Evolutionary conservation across 2,888 invertebrate species (phyloP).

Genomic region (Calameuta pallipes): DNA sequence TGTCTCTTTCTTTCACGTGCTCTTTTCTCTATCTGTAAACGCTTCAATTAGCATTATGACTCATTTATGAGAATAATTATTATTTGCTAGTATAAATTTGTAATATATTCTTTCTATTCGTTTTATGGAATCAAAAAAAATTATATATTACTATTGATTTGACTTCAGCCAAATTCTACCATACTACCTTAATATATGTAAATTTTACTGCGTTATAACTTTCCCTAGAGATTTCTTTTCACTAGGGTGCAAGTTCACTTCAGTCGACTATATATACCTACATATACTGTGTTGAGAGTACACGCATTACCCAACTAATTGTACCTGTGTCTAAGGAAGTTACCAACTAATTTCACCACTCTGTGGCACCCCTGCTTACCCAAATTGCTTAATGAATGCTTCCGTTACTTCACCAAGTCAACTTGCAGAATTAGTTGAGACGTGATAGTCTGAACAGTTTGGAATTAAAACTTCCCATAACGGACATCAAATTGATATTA

Average conservation of each 20-base stretch:
- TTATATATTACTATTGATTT: too few species aligned
- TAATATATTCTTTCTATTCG: too few species aligned
- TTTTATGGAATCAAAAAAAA: too few species aligned
- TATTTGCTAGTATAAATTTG: too few species aligned
- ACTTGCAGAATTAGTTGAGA: neutral
- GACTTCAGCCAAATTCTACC: too few species aligned
- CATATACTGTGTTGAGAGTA: neutral
- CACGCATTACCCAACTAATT: neutral
- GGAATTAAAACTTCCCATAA: neutral
- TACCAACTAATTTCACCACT: neutral
- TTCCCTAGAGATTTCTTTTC: neutral
- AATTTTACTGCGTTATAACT: neutral
- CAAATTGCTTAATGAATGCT: neutral
- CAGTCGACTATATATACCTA: neutral
- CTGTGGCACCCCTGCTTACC: neutral
- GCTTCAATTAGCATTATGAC: too few species aligned
- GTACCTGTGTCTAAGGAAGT: neutral
- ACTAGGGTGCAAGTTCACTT: neutral
- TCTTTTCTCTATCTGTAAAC: too few species aligned
- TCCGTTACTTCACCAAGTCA: neutral
- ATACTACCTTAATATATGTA: too few species aligned
- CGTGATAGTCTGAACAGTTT: neutral
- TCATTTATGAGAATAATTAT: too few species aligned
- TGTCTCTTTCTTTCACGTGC: too few species aligned
- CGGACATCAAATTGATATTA: neutral